Evolutionary conservation across 2,888 invertebrate genomes (phyloP), one percentile per base, ranked within the genome.

Genomic region (Sacculina carcini): DNA sequence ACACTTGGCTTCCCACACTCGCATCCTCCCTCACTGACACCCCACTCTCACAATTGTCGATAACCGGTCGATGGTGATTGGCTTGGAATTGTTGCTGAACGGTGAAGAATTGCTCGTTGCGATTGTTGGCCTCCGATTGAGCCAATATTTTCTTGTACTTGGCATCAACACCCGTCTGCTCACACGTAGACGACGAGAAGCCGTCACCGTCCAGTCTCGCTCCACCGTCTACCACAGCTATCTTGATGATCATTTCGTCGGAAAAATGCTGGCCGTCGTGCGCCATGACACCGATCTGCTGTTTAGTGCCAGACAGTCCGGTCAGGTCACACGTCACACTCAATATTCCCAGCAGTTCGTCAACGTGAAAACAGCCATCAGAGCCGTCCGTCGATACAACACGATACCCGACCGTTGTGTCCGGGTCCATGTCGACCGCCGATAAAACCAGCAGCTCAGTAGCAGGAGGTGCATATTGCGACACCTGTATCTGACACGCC

Each of bases 241-340:
- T 71, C 53, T 75, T 73, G 21, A 92, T 73, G 14, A 76, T 71
- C 55, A 79, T 76, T 12, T 84, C 76, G 63, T 90, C 89, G 0
- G 90, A 83, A 61, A 85, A 85, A 65, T 90, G 87, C 2, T 81
- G 80, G 2, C 87, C 86, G 63, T 94, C 92, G 0, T 85, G 86
- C 0, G 92, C 89, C 0, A 87, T 83, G 16, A 92, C 78, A 62
- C 83, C 84, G 3, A 92, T 64, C 51, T 75, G 72, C 10, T 83
- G 70, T 51, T 77, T 76, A 34, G 73, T 69, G 3, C 73, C 69
- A 50, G 74, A 72, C 29, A 82, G 70, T 61, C 81, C 80, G 50
- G 72, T 68, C 48, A 90, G 69, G 64, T 87, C 85, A 63, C 90
- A 90, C 21, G 79, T 76, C 14, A 89, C 74, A n/a, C 77, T 77